These are phyloP conservation scores for Auanema sp. DNA, from an alignment of 2,888 invertebrate genomes.

Conservation along the genomic window DNA sequence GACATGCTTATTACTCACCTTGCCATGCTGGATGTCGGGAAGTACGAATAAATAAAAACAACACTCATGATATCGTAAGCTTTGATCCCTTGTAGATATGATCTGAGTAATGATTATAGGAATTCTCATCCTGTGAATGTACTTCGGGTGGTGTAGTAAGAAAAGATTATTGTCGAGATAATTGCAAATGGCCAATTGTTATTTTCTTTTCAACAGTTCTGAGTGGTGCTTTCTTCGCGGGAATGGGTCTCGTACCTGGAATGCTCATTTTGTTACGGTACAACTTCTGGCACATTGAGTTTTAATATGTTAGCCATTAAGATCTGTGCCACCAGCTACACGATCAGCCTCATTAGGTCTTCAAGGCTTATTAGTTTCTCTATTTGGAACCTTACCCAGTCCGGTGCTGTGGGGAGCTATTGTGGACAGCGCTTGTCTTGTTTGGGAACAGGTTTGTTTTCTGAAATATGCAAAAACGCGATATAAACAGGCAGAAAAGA, in stretches of 20 bases:
- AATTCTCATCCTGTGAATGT: conserved; percentile 59
- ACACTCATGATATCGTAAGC: conserved; percentile 32
- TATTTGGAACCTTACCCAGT: conserved; percentile 64
- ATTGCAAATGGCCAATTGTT: conserved; percentile 47
- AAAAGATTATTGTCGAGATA: conserved; percentile 56
- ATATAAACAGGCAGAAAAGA: background rate
- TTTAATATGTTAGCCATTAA: conserved; percentile 26
- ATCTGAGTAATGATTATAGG: conserved; percentile 21
- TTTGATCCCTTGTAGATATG: conserved; percentile 7
- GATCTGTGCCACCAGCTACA: conserved; percentile 57
- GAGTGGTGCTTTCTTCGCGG: conserved; percentile 54
- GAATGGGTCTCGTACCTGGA: conserved; percentile 53
- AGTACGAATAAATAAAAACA: conserved; percentile 32
- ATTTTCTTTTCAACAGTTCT: conserved; percentile 58
- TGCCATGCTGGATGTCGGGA: conserved; percentile 64
- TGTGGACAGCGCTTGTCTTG: conserved; percentile 65
- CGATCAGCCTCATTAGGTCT: conserved; percentile 57
- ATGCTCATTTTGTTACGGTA: conserved; percentile 49
- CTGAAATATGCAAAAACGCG: too few relatives aligned
- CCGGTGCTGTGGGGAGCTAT: conserved; percentile 65
- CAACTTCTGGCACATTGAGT: too few relatives aligned
- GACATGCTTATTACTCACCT: conserved; percentile 64
- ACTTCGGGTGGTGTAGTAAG: conserved; percentile 47
- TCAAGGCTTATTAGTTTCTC: conserved; percentile 60
- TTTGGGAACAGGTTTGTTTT: conserved; percentile 63